phyloP scores from a whole-genome alignment of 2,888 invertebrate genomes.

The Eupeodes latifasciatus region DNA sequence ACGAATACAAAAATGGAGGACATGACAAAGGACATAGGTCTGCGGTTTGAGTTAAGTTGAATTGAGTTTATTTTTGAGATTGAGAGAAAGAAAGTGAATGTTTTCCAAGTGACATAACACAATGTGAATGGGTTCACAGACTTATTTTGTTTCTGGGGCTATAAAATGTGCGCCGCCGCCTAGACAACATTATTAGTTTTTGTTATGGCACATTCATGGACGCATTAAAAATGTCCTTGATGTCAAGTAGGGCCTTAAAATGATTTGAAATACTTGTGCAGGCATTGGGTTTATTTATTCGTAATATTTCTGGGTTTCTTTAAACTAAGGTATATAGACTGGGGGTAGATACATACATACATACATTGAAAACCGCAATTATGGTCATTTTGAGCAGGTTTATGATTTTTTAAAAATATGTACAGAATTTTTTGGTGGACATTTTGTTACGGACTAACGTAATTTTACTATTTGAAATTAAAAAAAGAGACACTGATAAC shows the following conservation, averaged over 20 bases:
- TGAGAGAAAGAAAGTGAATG: constrained; percentile 7
- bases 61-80: not conserved
- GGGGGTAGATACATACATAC: no score
- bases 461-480: no score
- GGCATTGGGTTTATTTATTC: not conserved
- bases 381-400: no score
- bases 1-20: no score
- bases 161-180: constrained; percentile 11
- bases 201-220: constrained; percentile 1
- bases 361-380: no score
- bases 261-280: constrained; percentile 16
- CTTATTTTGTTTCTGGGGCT: not conserved
- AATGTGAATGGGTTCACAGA: constrained; percentile 27
- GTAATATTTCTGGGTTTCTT: not conserved
- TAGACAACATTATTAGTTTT: constrained; percentile 17
- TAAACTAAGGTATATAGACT: not conserved
- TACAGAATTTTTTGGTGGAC: no score
- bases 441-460: no score
- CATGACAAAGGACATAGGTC: no score
- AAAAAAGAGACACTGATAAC: no score
- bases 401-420: no score
- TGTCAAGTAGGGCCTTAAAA: constrained; percentile 21
- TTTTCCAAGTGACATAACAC: constrained; percentile 24
- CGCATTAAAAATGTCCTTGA: constrained; percentile 24
- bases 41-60: no score